These are phyloP conservation scores for Elysia chlorotica DNA, from an alignment of 1,140 invertebrate genomes.

Conservation along the genomic window DNA sequence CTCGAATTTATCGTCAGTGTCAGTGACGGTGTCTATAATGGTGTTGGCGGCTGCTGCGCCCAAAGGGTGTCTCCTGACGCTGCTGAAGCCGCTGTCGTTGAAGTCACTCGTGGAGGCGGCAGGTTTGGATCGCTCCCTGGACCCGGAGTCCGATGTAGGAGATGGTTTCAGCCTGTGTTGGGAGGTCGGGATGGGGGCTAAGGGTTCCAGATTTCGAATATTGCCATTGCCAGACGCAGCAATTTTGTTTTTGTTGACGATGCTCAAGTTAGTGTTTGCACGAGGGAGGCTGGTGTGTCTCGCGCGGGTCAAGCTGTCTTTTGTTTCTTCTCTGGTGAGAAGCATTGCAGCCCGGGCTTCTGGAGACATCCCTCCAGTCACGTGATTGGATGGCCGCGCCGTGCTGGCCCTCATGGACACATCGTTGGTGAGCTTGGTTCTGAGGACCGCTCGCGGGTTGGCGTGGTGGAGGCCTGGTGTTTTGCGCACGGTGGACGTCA, in stretches of 20 bases:
- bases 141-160: not conserved
- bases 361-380: constrained; percentile 11
- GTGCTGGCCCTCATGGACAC: not conserved
- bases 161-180: not conserved
- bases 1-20: not conserved
- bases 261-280: not conserved
- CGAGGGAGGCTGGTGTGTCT: not conserved
- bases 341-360: constrained; percentile 10
- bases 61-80: not conserved
- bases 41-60: not conserved
- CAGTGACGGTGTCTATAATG: not conserved
- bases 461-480: too few relatives aligned
- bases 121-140: constrained; percentile 8
- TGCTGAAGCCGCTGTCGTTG: too few relatives aligned
- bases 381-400: too few relatives aligned
- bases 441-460: not conserved
- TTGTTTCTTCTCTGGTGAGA: not conserved
- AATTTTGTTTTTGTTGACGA: not conserved
- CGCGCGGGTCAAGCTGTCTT: not conserved
- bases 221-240: too few relatives aligned
- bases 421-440: not conserved
- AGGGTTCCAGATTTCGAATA: not conserved
- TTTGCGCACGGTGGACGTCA: too few relatives aligned
- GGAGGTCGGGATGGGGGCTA: not conserved
- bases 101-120: not conserved